A percentile compares a stretch with the other conserved stretches of the same genome.
phyloP scores from a whole-genome alignment of 23 tunicate species.

The Corella eumyota region DNA sequence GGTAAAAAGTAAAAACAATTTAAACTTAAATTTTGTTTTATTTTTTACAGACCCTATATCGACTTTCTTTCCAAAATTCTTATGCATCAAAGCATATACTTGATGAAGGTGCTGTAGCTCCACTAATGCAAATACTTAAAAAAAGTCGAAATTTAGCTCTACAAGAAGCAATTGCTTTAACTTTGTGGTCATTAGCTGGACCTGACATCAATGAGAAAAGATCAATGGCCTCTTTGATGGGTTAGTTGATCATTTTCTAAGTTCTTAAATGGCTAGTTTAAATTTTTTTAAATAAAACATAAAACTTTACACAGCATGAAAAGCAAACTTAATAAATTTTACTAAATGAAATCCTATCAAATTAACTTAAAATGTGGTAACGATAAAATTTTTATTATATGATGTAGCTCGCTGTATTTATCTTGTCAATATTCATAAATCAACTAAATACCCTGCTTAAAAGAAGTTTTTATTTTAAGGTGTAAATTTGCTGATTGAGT shows the following conservation, averaged over 20 bases:
- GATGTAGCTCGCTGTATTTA: too few species aligned
- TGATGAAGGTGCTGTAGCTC: slow-evolving; percentile 71
- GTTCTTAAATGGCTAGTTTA: too few species aligned
- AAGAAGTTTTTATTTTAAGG: slow-evolving; percentile 45
- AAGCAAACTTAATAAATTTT: too few species aligned
- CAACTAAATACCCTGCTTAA: too few species aligned
- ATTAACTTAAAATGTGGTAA: too few species aligned
- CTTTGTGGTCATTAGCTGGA: slow-evolving; percentile 76
- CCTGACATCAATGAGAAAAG: slow-evolving; percentile 39
- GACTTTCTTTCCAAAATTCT: slow-evolving; percentile 34
- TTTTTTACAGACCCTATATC: slow-evolving; percentile 36
- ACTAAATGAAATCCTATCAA: too few species aligned
- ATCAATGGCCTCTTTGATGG: slow-evolving; percentile 77
- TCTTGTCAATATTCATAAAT: too few species aligned
- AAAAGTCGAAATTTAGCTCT: slow-evolving; percentile 40
- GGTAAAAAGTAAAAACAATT: not conserved
- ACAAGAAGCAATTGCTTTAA: slow-evolving; percentile 67
- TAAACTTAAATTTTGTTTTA: too few species aligned
- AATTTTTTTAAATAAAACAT: too few species aligned
- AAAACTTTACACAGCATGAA: too few species aligned
- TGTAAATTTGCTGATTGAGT: slow-evolving; percentile 61
- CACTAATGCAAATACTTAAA: slow-evolving; percentile 54
- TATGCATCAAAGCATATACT: slow-evolving; percentile 33
- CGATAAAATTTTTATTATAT: too few species aligned
- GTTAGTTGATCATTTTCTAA: slow-evolving; percentile 12